These are phyloP conservation scores for Trichomalopsis sarcophagae DNA, from an alignment of 1,140 invertebrate genomes.

Conservation along the genomic window DNA sequence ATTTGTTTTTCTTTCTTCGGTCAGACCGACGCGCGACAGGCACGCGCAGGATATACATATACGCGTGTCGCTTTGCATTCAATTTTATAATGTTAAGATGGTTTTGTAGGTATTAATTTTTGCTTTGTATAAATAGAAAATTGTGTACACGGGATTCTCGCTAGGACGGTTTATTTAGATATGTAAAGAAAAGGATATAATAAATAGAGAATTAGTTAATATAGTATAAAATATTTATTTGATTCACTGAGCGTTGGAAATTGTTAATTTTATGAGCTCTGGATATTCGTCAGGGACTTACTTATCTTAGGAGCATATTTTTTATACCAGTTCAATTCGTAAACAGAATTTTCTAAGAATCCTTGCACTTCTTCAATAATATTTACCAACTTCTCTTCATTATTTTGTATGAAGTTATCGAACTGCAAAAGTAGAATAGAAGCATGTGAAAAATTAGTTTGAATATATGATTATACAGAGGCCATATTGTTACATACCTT, in stretches of 20 bases:
- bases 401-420: background rate
- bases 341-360: background rate
- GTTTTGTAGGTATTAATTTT: background rate
- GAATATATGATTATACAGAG: background rate
- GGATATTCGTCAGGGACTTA: background rate
- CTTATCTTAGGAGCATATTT: background rate
- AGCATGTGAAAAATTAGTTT: background rate
- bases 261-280: too few species aligned
- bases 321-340: background rate
- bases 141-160: too few species aligned
- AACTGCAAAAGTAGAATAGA: slow-evolving; percentile 1
- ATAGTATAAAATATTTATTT: too few species aligned
- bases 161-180: too few species aligned
- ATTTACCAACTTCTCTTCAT: background rate
- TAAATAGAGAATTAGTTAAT: too few species aligned
- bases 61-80: background rate
- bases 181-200: too few species aligned
- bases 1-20: slow-evolving; percentile 23
- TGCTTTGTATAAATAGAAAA: background rate
- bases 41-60: background rate
- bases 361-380: background rate
- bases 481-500: background rate
- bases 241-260: too few species aligned
- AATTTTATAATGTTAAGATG: background rate
- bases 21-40: background rate